These are phyloP conservation scores for Cephus pulcher DNA, from an alignment of 2,888 invertebrate genomes.

Conservation along the genomic window DNA sequence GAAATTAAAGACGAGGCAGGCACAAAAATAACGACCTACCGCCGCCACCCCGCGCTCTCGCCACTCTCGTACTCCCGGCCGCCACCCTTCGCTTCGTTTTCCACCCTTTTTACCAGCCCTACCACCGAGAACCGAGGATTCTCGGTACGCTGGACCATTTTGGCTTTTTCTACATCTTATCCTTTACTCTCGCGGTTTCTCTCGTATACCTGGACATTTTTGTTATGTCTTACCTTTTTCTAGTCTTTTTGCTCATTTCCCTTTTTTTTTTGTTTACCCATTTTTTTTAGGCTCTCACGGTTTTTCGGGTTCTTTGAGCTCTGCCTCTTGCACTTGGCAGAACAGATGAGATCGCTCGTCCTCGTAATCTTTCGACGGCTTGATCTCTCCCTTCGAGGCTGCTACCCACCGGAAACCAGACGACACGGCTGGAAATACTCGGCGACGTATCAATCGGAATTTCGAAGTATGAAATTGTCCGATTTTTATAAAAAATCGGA, in stretches of 20 bases:
- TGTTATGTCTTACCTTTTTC: conserved; percentile 5
- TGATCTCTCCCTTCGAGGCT: conserved; percentile 22
- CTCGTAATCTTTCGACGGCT: conserved; percentile 5
- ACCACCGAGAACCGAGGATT: conserved; percentile 9
- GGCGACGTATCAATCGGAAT: background rate
- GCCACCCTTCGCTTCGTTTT: conserved; percentile 16
- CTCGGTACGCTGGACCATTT: conserved; percentile 21
- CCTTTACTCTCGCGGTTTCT: conserved; percentile 20
- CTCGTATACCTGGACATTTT: conserved; percentile 16
- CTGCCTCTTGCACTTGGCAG: conserved; percentile 2
- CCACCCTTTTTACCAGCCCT: conserved; percentile 21
- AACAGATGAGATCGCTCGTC: background rate
- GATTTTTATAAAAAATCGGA: background rate
- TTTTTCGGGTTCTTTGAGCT: conserved; percentile 23
- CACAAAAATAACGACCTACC: conserved; percentile 66
- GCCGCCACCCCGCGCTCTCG: conserved; percentile 39
- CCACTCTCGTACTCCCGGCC: conserved; percentile 21
- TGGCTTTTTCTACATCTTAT: conserved; percentile 18
- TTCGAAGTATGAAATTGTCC: background rate
- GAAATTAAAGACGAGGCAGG: conserved; percentile 67
- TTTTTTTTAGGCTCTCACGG: conserved; percentile 14
- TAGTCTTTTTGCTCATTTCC: background rate
- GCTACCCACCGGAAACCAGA: background rate
- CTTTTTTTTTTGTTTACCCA: background rate
- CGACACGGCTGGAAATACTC: background rate